phyloP scores from a whole-genome alignment of 2,797 vertebrate genomes.

The Cuniculus paca region DNA sequence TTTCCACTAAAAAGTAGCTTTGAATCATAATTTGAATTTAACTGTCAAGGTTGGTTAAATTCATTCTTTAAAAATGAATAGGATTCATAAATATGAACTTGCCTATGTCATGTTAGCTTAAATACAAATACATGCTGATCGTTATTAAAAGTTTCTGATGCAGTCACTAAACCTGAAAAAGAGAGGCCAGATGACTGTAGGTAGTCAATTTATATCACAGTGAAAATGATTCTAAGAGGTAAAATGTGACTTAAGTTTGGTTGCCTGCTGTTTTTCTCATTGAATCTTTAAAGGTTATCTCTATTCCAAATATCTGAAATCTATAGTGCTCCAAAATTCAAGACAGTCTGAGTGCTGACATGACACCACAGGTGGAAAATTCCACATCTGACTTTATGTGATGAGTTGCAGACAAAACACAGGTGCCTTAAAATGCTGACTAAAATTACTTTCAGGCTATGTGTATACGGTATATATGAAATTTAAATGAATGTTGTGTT shows the following conservation, averaged over 20 bases:
- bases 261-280: not conserved
- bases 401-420: not conserved
- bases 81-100: not conserved
- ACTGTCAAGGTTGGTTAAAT: conserved; percentile 22
- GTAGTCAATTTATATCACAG: not conserved
- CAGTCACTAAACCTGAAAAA: not conserved
- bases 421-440: not conserved
- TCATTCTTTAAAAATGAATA: not conserved
- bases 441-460: not conserved
- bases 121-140: not conserved
- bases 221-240: not conserved
- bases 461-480: too few relatives aligned
- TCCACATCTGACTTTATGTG: not conserved
- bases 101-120: not conserved
- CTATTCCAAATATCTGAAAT: not conserved
- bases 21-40: conserved; percentile 35
- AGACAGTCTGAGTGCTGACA: not conserved
- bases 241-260: not conserved
- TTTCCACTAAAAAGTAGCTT: not conserved
- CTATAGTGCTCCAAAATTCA: not conserved
- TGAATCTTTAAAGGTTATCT: not conserved
- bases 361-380: not conserved
- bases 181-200: not conserved
- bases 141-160: not conserved
- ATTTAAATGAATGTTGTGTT: not conserved